Conservation (phyloP, 2,888 invertebrate species). For the Microdon myrmicae region DNA sequence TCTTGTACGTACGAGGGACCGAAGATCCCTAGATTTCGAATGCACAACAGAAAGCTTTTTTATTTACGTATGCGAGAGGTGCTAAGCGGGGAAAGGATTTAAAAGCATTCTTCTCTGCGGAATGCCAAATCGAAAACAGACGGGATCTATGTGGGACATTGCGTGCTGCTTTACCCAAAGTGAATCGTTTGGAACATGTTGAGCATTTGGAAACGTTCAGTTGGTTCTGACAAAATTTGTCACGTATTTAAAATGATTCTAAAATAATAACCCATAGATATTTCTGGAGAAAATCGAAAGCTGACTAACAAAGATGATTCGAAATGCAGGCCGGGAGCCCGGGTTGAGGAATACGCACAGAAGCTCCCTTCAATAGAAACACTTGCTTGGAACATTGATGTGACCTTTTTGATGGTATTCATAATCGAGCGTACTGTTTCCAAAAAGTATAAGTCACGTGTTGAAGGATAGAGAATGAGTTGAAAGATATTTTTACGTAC, state of each 20-base stretch:
- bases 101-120: constrained; percentile 11
- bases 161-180: constrained; percentile 6
- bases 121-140: constrained; percentile 17
- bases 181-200: constrained; percentile 1
- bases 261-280: constrained; percentile 47
- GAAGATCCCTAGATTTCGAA: constrained; percentile 36
- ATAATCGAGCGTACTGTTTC: no score
- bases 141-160: constrained; percentile 20
- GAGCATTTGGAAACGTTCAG: neutral
- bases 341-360: no score
- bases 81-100: constrained; percentile 23
- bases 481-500: no score
- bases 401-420: no score
- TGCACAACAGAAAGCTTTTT: constrained; percentile 43
- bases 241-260: constrained; percentile 44
- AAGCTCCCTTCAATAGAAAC: constrained; percentile 19
- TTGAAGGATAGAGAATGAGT: no score
- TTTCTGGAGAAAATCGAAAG: constrained; percentile 42
- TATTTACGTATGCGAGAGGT: constrained; percentile 44
- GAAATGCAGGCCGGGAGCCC: no score
- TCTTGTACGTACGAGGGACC: constrained; percentile 5
- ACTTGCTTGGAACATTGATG: constrained; percentile 41
- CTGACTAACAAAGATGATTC: constrained; percentile 9
- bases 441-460: no score
- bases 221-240: constrained; percentile 37